Percentiles rank a stretch among this genome's conserved stretches.
Evolutionary conservation across 2,113 vertebrate genomes (phyloP).

Genomic region (Oreochromis tanganicae): DNA sequence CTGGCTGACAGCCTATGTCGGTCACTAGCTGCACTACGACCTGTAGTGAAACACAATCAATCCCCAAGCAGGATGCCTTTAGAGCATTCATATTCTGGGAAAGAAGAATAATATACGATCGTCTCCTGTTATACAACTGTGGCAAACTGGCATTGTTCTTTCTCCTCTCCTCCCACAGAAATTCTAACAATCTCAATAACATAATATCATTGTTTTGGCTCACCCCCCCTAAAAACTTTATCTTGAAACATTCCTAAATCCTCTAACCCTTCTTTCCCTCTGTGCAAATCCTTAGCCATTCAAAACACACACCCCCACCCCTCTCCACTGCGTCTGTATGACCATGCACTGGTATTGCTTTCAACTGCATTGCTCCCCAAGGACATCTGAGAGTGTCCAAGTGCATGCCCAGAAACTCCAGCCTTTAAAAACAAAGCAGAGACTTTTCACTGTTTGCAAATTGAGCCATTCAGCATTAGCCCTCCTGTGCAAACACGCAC

Average conservation of each 20-base stretch:
- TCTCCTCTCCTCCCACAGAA: not conserved
- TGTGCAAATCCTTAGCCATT: constrained; percentile 36
- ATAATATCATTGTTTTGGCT: constrained; percentile 26
- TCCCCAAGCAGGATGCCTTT: constrained; percentile 1
- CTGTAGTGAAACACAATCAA: constrained; percentile 43
- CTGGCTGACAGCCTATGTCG: constrained; percentile 6
- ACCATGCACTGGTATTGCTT: constrained; percentile 59
- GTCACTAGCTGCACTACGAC: constrained; percentile 24
- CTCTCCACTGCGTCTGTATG: constrained; percentile 6
- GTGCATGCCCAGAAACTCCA: constrained; percentile 59
- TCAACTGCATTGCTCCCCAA: constrained; percentile 57
- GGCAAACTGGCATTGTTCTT: not conserved
- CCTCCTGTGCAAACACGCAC: constrained; percentile 14
- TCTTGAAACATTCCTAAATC: constrained; percentile 46
- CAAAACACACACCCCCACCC: constrained; percentile 39
- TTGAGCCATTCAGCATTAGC: constrained; percentile 20
- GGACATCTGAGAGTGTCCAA: constrained; percentile 48
- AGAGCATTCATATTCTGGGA: constrained; percentile 7
- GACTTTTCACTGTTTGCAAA: constrained; percentile 44
- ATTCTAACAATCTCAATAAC: constrained; percentile 23
- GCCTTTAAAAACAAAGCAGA: constrained; percentile 63
- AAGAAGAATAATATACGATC: constrained; percentile 33
- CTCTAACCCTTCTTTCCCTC: constrained; percentile 38
- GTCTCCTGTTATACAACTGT: constrained; percentile 20
- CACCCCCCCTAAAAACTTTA: constrained; percentile 26